These are phyloP conservation scores for Podarcis muralis DNA, from an alignment of 2,113 vertebrate species.

Conservation along the genomic window DNA sequence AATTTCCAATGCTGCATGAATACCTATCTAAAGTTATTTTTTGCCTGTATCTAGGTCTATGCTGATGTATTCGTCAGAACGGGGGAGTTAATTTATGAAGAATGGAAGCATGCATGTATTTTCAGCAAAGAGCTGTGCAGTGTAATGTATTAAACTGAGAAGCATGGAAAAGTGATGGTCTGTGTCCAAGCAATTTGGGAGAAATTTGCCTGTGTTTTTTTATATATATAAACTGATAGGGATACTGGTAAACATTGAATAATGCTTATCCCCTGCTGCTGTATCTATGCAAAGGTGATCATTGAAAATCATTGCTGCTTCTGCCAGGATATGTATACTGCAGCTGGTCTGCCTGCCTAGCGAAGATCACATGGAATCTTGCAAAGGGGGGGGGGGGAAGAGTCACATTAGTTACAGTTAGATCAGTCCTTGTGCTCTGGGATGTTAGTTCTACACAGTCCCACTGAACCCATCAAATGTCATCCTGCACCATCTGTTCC, in stretches of 20 bases:
- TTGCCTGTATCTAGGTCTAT: background rate
- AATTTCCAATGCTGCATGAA: background rate
- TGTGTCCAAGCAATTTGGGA: conserved; percentile 18
- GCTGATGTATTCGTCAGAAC: background rate
- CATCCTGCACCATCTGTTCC: conserved; percentile 6
- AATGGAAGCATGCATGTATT: background rate
- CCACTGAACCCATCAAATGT: conserved; percentile 6
- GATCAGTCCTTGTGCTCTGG: background rate
- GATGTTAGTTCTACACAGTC: background rate
- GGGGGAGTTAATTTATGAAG: background rate
- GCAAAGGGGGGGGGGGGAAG: background rate
- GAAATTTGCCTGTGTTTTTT: background rate
- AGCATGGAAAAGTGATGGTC: conserved; percentile 24
- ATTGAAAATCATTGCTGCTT: conserved; percentile 24
- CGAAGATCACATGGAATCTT: background rate
- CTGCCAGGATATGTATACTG: background rate
- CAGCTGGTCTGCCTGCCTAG: background rate
- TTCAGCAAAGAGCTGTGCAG: conserved; percentile 5
- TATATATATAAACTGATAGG: conserved; percentile 1
- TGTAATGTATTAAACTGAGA: conserved; percentile 36
- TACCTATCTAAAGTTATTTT: background rate
- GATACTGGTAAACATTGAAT: conserved; percentile 4
- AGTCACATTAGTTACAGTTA: background rate
- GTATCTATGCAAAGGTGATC: conserved; percentile 22
- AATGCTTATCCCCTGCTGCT: background rate